These are phyloP conservation scores for Leuctra nigra DNA, from an alignment of 2,888 invertebrate species.

Conservation along the genomic window DNA sequence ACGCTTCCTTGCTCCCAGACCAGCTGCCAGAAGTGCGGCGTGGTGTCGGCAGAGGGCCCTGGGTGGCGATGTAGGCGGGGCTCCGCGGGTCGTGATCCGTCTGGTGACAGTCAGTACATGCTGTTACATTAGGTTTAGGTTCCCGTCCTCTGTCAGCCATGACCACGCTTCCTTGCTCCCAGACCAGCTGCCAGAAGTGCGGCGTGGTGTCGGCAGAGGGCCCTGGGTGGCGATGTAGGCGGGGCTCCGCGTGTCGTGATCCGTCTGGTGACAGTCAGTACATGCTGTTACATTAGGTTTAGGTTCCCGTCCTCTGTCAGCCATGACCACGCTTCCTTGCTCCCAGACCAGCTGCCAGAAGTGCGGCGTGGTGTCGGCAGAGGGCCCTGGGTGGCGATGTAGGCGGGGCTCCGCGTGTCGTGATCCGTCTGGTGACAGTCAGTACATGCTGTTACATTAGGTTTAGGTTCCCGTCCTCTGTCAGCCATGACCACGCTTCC, in stretches of 20 bases:
- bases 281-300: too few relatives aligned
- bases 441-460: too few relatives aligned
- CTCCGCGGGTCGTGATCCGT: constrained; percentile 98
- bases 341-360: too few relatives aligned
- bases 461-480: constrained; percentile 79
- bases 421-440: constrained; percentile 74
- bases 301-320: too few relatives aligned
- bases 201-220: constrained; percentile 87
- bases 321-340: constrained; percentile 99
- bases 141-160: too few relatives aligned
- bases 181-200: constrained; percentile 99
- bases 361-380: constrained; percentile 86
- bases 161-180: constrained; percentile 98
- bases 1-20: too few relatives aligned
- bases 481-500: constrained; percentile 90
- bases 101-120: constrained; percentile 45
- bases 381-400: constrained; percentile 93
- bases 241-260: constrained; percentile 96
- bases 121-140: constrained; percentile 65
- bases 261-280: constrained; percentile 70
- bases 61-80: too few relatives aligned
- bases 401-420: constrained; percentile 97
- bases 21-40: too few relatives aligned
- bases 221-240: constrained; percentile 97
- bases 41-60: constrained; percentile 90